Evolutionary conservation across 2,888 invertebrate genomes (phyloP), one percentile per base, ranked within the genome.

Genomic region (Polydrusus tereticollis): DNA sequence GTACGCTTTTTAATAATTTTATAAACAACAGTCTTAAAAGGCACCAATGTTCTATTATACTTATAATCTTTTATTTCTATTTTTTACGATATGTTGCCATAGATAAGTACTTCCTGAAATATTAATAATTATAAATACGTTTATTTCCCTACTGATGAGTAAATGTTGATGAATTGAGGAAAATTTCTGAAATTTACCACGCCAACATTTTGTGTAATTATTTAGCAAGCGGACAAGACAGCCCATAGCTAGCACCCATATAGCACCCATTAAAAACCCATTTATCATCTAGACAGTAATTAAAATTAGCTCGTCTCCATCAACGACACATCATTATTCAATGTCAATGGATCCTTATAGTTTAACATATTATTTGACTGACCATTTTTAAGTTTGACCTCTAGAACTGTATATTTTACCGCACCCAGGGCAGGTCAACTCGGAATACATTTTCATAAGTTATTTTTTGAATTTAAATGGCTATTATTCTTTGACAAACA

Each of bases 361-460:
- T 71, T 70, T 66, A 70, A 21, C 70, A 71, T 67, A 60, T 60
- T 66, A 66, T 71, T 67, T 55, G 66, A 71, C 59, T 73, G 73
- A 73, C 73, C 73, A 73, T 73, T 69, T 73, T 73, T 57, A 58
- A 69, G 69, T 69, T 73, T 73, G 73, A 73, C 73, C 73, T 73
- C 67, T 36, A 26, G 36, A 62, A 43, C 64, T 65, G 64, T 72
- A 62, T 70, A 67, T 67, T 62, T 67, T 74, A 74, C 74, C 74
- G 74, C 70, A 20, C 74, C 74, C 67, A 71, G 62, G 52, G 63
- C 70, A 66, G 68, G 66, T 73, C 73, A 66, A 62, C 59, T 52
- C 21, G 55, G 70, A 70, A 74, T 74, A 74, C 16, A 74, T 74
- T 74, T 71, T 74, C 74, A 74, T 74, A 57, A 58, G 23, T 71